Evolutionary conservation across 2,888 invertebrate genomes (phyloP), one percentile per base, ranked within the genome.

Genomic region (Melanchra persicariae): DNA sequence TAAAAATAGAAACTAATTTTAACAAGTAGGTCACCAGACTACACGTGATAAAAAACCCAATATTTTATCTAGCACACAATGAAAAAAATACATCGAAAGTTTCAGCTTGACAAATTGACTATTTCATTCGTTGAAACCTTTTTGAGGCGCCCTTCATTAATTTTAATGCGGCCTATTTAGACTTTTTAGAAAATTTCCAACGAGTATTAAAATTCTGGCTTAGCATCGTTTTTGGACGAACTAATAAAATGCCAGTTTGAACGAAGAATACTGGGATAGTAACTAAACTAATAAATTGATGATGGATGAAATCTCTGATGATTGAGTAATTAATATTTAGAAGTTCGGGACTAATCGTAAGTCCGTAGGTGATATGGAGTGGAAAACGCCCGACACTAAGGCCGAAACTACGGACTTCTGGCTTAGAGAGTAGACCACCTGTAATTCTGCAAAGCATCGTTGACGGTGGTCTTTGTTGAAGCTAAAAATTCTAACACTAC

Each of bases 81-180:
- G 37, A 22, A 59, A 51, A 37, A 62, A 47, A n/a, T 12, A 34
- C n/a, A 37, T 47, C 19, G 30, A 49, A 54, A 26, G 34, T 63
- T 67, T 74, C 69, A 65, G 24, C 30, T 17, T 64, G 65, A 80
- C 52, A 77, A 83, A 83, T 82, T 59, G 74, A 58, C 74, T 65
- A 67, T 61, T 59, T 66, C 22, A 43, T 54, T 82, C 30, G 52
- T 51, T 59, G 37, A 66, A 70, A 66, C 67, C 62, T 67, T 74
- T 71, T 72, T 49, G 57, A 71, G 57, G 47, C 26, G 49, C 62
- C 37, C 81, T 58, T 65, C 68, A 81, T 82, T 81, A 83, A 81
- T 70, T 81, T 77, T 58, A 83, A 77, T 81, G 74, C 40, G 49
- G 9, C 24, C 55, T 70, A 70, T 74, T 77, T 77, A 83, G 66